Percentiles rank a stretch among this genome's conserved stretches.
phyloP scores from a whole-genome alignment of 2,113 vertebrate species.

The Zootoca vivipara region DNA sequence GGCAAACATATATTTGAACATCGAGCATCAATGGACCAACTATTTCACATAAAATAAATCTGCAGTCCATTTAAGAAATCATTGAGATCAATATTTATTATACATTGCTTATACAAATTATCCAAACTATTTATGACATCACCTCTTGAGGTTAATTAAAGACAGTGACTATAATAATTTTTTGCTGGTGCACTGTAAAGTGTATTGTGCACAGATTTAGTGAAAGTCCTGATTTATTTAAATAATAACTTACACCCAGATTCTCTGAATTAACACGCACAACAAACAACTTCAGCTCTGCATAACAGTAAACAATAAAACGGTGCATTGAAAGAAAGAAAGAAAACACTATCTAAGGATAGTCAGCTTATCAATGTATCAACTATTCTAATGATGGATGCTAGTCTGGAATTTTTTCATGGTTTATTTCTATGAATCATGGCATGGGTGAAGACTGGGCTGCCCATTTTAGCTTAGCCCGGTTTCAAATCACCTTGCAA shows the following conservation, averaged over 20 bases:
- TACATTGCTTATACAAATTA: constrained; percentile 9
- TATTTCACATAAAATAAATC: constrained; percentile 26
- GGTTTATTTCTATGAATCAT: too few species aligned
- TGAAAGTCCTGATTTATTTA: neutral
- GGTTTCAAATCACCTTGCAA: neutral
- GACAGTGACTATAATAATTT: neutral
- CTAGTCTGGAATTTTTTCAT: too few species aligned
- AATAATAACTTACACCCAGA: too few species aligned
- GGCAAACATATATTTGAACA: constrained; percentile 27
- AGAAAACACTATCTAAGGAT: too few species aligned
- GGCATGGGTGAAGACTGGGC: too few species aligned
- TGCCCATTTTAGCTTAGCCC: neutral
- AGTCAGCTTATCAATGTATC: too few species aligned
- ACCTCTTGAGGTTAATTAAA: neutral
- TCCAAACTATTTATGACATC: constrained; percentile 30
- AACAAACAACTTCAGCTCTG: too few species aligned
- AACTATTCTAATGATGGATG: too few species aligned
- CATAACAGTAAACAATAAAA: too few species aligned
- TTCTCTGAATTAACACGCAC: too few species aligned
- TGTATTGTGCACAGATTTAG: too few species aligned
- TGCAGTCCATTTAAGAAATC: neutral
- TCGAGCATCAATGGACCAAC: constrained; percentile 36
- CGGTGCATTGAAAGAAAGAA: accelerated
- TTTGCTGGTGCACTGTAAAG: too few species aligned
- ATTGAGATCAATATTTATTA: neutral